Evolutionary conservation across 1,140 invertebrate genomes (phyloP), one percentile per base, ranked within the genome.

Genomic region (Glossosoma conforme): DNA sequence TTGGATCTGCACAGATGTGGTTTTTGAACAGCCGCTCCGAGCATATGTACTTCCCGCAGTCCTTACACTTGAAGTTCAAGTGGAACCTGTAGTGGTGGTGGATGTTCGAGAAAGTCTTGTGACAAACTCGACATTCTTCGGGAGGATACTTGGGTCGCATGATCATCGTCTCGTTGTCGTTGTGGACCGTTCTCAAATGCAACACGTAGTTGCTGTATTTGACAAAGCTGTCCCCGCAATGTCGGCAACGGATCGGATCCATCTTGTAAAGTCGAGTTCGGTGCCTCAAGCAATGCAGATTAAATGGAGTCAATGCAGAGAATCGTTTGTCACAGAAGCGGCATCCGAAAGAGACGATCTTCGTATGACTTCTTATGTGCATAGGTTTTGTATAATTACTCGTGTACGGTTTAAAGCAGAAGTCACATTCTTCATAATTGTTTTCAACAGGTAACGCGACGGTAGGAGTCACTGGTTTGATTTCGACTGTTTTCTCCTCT

Each of bases 41-140:
- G 0, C 64, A 67, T 41, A 75, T 70, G 48, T 73, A 75, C 35
- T 72, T 73, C 22, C 24, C 44, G 41, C 72, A 75, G 2, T 37
- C 24, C 6, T 60, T 60, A 36, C 72, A 75, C 28, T 65, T 64
- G 45, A 73, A 69, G 32, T 63, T 61, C 32, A 72, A 25, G 46
- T 75, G 72, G 3, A 67, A 67, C 3, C 69, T 63, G 44, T 75
- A 75, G 53, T 75, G 72, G 25, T 73, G 72, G 58, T 73, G 69
- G 10, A 75, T 53, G 45, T 74, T 74, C 3, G 68, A 65, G 45
- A 73, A 75, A 3, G 62, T 49, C n/a, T 65, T 66, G 0, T 66
- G 62, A 42, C 72, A 75, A 0, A 75, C 65, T 0, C 67, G 61
- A 47, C 72, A 75, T 5, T 49, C 57, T 25, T 72, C 70, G 0